Conservation (phyloP, 1,140 invertebrate species). For the Leptinotarsa texana region DNA sequence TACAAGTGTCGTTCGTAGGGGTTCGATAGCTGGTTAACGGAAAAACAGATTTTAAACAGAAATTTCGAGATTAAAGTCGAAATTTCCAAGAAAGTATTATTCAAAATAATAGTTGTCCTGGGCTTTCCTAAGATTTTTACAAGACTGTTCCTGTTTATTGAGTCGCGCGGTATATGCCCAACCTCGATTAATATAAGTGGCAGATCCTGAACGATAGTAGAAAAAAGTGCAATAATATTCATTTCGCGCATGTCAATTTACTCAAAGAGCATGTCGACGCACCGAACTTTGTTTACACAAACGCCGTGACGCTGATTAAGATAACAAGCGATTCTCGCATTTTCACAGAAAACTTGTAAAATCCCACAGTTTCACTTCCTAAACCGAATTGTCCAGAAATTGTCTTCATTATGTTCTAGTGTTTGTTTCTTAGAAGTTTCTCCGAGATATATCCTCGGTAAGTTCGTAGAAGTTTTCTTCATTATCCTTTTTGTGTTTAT, state of each 20-base stretch:
- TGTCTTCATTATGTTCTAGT: not conserved
- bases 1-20: no score
- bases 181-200: not conserved
- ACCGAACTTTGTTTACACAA: slow-evolving; percentile 16
- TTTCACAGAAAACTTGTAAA: not conserved
- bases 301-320: slow-evolving; percentile 27
- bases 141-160: not conserved
- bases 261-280: slow-evolving; percentile 21
- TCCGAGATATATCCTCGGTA: no score
- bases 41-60: no score
- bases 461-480: no score
- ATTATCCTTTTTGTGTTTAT: not conserved
- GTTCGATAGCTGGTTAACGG: no score
- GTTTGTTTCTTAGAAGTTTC: not conserved
- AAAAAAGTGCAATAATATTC: slow-evolving; percentile 21
- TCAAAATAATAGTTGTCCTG: no score
- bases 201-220: not conserved
- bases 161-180: not conserved
- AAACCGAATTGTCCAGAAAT: not conserved
- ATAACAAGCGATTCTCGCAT: slow-evolving; percentile 24
- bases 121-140: no score
- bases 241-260: slow-evolving; percentile 23
- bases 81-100: no score
- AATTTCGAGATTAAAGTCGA: no score
- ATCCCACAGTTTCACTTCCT: not conserved